Evolutionary conservation across 2,797 vertebrate genomes (phyloP).

Genomic region (Saxicola maurus): DNA sequence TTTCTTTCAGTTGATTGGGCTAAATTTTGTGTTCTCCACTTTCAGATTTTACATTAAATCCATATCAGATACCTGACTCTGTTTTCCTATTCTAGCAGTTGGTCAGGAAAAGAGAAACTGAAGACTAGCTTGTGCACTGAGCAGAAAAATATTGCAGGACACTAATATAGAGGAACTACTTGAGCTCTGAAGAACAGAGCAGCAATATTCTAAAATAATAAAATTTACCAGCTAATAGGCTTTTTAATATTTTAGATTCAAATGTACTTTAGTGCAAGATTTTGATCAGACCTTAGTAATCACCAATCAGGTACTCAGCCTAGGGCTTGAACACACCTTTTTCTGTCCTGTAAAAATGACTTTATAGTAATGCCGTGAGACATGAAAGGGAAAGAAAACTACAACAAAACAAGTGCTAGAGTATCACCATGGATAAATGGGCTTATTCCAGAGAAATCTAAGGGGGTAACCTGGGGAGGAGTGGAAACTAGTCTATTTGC

Average conservation of each 20-base stretch:
- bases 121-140: accelerated
- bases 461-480: not conserved
- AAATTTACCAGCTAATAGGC: not conserved
- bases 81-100: not conserved
- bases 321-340: not conserved
- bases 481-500: not conserved
- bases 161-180: not conserved
- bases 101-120: not conserved
- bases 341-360: not conserved
- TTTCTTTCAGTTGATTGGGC: not conserved
- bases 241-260: not conserved
- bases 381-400: not conserved
- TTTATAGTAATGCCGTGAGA: not conserved
- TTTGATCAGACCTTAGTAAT: not conserved
- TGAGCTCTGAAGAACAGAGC: not conserved
- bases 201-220: not conserved
- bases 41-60: not conserved
- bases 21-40: not conserved
- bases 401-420: not conserved
- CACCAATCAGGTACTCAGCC: not conserved
- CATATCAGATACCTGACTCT: not conserved
- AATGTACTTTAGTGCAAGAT: not conserved
- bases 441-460: not conserved
- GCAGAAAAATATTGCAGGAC: not conserved
- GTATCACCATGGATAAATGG: not conserved